A percentile compares a stretch with the other conserved stretches of the same genome.
These are phyloP conservation scores for Xestia xanthographa DNA, from an alignment of 2,888 invertebrate genomes.

Conservation along the genomic window DNA sequence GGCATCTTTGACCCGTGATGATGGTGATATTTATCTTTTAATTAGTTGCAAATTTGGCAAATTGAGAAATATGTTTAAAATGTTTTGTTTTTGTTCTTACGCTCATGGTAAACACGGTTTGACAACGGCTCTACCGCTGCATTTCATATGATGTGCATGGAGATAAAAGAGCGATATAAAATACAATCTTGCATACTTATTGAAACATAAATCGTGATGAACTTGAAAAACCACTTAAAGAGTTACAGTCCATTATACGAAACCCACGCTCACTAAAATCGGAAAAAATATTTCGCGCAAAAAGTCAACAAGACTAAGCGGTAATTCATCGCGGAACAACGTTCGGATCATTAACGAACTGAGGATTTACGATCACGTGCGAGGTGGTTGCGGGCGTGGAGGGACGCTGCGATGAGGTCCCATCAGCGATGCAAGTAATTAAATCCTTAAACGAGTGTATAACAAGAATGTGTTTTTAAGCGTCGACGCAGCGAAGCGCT, in stretches of 20 bases:
- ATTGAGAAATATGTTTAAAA: constrained; percentile 24
- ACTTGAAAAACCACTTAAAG: constrained; percentile 87
- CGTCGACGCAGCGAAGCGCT: constrained; percentile 77
- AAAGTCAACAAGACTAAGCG: constrained; percentile 86
- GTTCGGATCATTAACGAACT: constrained; percentile 86
- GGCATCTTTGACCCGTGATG: constrained; percentile 64
- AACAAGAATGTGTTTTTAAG: constrained; percentile 87
- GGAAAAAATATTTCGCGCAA: constrained; percentile 82
- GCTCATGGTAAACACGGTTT: constrained; percentile 56
- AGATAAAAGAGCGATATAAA: constrained; percentile 78
- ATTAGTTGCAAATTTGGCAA: constrained; percentile 54
- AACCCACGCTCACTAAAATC: constrained; percentile 84
- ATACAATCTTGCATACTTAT: constrained; percentile 82
- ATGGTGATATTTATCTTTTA: constrained; percentile 61
- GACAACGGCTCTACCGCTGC: constrained; percentile 70
- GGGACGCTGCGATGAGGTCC: constrained; percentile 66
- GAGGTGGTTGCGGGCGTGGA: constrained; percentile 70
- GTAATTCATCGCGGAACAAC: constrained; percentile 86
- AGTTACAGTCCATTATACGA: constrained; percentile 82
- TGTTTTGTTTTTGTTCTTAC: constrained; percentile 34
- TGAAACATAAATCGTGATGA: constrained; percentile 85
- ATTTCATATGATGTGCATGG: constrained; percentile 76
- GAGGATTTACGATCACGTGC: constrained; percentile 88
- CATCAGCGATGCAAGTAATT: constrained; percentile 88
- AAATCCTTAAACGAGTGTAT: constrained; percentile 89